These are phyloP conservation scores for Didymodactylos carnosus DNA, from an alignment of 2,888 invertebrate species.

Conservation along the genomic window DNA sequence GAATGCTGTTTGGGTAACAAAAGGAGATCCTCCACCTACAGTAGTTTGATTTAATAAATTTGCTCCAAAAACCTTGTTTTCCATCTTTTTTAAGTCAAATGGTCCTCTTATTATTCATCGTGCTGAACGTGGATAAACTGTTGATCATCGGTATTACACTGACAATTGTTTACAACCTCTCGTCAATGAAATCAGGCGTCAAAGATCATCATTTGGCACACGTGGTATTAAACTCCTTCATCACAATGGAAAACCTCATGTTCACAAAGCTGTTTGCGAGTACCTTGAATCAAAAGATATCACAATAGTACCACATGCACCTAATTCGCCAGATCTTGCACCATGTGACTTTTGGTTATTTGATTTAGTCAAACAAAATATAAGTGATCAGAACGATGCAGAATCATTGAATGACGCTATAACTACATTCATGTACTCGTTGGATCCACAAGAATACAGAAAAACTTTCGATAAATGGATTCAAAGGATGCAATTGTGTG, in stretches of 20 bases:
- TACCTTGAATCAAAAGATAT: not conserved
- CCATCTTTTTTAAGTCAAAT: not conserved
- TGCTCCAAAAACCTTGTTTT: not conserved
- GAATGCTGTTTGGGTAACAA: not conserved
- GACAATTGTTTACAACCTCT: not conserved
- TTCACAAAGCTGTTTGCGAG: not conserved
- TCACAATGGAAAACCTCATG: not conserved
- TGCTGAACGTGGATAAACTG: not conserved
- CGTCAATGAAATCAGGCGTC: not conserved
- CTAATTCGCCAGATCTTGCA: not conserved
- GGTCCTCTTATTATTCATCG: not conserved
- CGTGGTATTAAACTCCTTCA: not conserved
- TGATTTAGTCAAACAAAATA: not conserved
- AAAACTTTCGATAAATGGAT: not conserved
- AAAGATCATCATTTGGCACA: not conserved
- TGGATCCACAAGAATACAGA: not conserved
- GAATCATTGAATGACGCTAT: not conserved
- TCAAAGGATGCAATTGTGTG: not conserved
- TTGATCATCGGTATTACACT: not conserved
- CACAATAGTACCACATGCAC: not conserved
- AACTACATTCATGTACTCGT: not conserved
- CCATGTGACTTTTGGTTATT: not conserved
- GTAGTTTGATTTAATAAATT: not conserved
- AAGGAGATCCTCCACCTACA: not conserved
- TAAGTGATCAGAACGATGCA: not conserved